These are phyloP conservation scores for Buphagus erythrorhynchus DNA, from an alignment of 2,797 vertebrate species.

Conservation along the genomic window DNA sequence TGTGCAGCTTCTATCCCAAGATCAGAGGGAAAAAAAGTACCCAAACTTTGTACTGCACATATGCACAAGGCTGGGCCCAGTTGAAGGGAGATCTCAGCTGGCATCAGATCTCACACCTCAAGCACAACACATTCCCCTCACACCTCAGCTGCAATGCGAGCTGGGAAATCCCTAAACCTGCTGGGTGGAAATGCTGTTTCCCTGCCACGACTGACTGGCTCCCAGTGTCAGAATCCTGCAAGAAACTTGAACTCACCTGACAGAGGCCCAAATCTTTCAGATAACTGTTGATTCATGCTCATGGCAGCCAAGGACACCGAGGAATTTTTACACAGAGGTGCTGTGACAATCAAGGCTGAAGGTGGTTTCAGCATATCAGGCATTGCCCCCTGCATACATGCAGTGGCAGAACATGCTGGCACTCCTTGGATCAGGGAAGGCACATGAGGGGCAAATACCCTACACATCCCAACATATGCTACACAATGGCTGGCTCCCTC, in stretches of 20 bases:
- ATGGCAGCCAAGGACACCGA: accelerated
- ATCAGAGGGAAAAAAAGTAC: not conserved
- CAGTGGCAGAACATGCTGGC: not conserved
- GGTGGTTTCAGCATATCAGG: not conserved
- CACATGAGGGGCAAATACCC: not conserved
- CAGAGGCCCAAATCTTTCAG: not conserved
- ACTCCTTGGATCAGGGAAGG: not conserved
- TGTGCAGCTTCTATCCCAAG: not conserved
- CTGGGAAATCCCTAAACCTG: not conserved
- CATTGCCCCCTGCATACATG: not conserved
- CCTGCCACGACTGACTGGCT: not conserved
- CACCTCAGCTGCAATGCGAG: accelerated
- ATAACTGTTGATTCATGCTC: not conserved
- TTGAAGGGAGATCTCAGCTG: not conserved
- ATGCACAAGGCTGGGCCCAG: not conserved
- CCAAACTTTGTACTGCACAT: not conserved
- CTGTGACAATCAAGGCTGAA: not conserved
- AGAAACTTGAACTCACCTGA: not conserved
- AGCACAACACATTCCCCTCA: accelerated
- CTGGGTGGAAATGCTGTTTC: not conserved
- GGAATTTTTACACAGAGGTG: not conserved
- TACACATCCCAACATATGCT: not conserved
- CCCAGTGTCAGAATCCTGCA: not conserved
- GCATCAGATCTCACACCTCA: not conserved
- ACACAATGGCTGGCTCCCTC: not conserved